Evolutionary conservation across 2,888 invertebrate species (phyloP).

Genomic region (Lycaena phlaeas): DNA sequence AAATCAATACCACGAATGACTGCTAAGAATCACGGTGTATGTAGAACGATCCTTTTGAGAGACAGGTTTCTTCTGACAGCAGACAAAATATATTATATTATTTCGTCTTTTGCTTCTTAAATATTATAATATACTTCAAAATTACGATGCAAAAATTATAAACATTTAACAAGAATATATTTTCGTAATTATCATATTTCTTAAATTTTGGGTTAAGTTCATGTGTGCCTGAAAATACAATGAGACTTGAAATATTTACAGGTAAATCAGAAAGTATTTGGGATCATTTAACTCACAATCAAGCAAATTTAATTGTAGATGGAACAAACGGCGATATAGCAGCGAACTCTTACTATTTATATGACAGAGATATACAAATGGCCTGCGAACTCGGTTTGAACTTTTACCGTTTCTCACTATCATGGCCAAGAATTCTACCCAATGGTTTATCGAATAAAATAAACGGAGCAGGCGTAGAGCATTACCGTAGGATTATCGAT

Average conservation of each 20-base stretch:
- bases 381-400: conserved; percentile 42
- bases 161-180: background rate
- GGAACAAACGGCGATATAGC: conserved; percentile 67
- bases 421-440: conserved; percentile 75
- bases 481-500: conserved; percentile 47
- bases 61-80: no score
- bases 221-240: background rate
- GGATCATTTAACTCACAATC: conserved; percentile 65
- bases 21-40: no score
- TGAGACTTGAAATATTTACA: conserved; percentile 15
- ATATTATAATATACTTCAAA: no score
- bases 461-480: conserved; percentile 45
- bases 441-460: conserved; percentile 54
- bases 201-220: background rate
- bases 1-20: no score
- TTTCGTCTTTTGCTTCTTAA: no score
- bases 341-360: conserved; percentile 69
- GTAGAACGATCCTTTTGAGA: no score
- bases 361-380: conserved; percentile 56
- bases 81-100: no score
- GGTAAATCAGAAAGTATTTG: conserved; percentile 70
- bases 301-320: conserved; percentile 54
- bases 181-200: no score
- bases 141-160: no score
- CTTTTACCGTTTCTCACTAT: conserved; percentile 65